These are phyloP conservation scores for Marronus borbonicus DNA, from an alignment of 2,888 invertebrate species.

Conservation along the genomic window DNA sequence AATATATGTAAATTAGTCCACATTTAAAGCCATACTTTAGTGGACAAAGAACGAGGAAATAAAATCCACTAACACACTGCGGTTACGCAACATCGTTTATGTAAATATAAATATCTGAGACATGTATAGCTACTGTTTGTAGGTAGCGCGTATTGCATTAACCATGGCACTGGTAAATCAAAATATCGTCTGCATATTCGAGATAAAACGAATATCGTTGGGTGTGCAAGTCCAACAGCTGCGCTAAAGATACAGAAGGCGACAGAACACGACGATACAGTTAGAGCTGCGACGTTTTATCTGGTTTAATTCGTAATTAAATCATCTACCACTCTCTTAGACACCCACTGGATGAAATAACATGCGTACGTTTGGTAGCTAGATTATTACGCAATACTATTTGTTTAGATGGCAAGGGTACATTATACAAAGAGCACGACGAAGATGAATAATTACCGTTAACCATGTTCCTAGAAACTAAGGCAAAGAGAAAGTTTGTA, in stretches of 20 bases:
- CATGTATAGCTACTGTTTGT: slow-evolving; percentile 8
- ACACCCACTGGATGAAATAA: slow-evolving; percentile 21
- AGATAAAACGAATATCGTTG: slow-evolving; percentile 23
- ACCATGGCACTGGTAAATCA: slow-evolving; percentile 5
- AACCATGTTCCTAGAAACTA: too few species aligned
- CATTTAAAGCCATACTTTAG: too few species aligned
- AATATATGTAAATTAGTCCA: too few species aligned
- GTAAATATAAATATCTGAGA: neutral
- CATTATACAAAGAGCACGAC: too few species aligned
- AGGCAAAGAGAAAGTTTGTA: too few species aligned
- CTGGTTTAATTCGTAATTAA: slow-evolving; percentile 27
- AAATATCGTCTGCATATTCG: slow-evolving; percentile 33
- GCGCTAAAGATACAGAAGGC: slow-evolving; percentile 3
- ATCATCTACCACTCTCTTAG: neutral
- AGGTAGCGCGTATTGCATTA: slow-evolving; percentile 16
- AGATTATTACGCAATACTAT: neutral
- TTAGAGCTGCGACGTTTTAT: slow-evolving; percentile 20
- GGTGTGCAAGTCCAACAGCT: slow-evolving; percentile 14
- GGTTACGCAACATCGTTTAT: slow-evolving; percentile 13
- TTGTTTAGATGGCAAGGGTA: neutral
- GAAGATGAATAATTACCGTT: too few species aligned
- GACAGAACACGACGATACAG: slow-evolving; percentile 21
- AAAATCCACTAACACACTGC: neutral
- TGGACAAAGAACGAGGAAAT: too few species aligned
- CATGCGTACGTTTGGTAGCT: neutral